Conservation (phyloP, 1,140 invertebrate species). For the Drosophila mauritiana region DNA sequence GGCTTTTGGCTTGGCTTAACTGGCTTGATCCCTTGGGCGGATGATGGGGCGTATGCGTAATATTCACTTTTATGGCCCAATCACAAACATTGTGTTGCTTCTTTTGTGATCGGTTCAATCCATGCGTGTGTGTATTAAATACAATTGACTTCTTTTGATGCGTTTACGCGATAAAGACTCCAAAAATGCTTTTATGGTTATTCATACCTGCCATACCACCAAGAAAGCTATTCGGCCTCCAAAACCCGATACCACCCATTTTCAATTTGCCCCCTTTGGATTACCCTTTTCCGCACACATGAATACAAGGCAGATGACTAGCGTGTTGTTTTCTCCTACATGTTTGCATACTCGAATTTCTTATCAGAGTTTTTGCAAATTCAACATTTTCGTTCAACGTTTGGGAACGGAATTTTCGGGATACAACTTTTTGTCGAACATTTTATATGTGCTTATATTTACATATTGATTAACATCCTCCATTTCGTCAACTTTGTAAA, state of each 20-base stretch:
- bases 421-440: constrained; percentile 14
- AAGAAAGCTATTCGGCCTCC: constrained; percentile 18
- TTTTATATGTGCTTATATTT: constrained; percentile 15
- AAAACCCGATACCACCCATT: not conserved
- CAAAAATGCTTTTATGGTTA: constrained; percentile 71
- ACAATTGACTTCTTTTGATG: constrained; percentile 76
- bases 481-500: not conserved
- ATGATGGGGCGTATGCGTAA: constrained; percentile 62
- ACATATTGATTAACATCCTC: constrained; percentile 18
- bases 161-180: constrained; percentile 65
- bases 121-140: constrained; percentile 51
- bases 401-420: not conserved
- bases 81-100: constrained; percentile 36
- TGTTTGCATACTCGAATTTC: constrained; percentile 19
- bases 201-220: constrained; percentile 59
- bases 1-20: constrained; percentile 36
- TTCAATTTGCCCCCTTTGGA: not conserved
- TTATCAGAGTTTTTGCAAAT: constrained; percentile 36
- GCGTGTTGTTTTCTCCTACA: constrained; percentile 10
- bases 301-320: constrained; percentile 2
- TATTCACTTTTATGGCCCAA: constrained; percentile 62
- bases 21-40: constrained; percentile 20
- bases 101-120: constrained; percentile 66
- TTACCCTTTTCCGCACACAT: constrained; percentile 28
- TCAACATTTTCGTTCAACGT: constrained; percentile 24